A percentile compares a stretch with the other conserved stretches of the same genome.
Evolutionary conservation across 2,888 invertebrate species (phyloP).

Genomic region (Thera obeliscata): DNA sequence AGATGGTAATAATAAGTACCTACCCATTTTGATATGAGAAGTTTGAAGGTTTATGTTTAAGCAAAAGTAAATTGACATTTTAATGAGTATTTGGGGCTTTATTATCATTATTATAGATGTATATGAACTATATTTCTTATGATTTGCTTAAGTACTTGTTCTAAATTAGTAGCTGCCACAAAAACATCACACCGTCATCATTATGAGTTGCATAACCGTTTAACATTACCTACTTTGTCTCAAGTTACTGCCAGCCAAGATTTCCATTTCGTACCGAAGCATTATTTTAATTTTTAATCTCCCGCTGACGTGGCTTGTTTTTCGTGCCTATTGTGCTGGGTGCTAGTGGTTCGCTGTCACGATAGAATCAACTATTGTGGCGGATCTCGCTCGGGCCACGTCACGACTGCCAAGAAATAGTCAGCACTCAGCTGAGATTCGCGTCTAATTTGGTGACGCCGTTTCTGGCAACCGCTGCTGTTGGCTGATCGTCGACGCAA

Average conservation of each 20-base stretch:
- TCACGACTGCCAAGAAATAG: conserved; percentile 55
- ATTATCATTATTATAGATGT: too few relatives aligned
- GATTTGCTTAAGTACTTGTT: too few relatives aligned
- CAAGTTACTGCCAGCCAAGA: conserved; percentile 26
- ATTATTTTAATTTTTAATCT: conserved; percentile 48
- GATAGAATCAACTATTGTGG: conserved; percentile 56
- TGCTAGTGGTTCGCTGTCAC: conserved; percentile 56
- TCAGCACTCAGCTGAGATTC: conserved; percentile 48
- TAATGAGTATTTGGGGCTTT: too few relatives aligned
- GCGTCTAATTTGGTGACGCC: conserved; percentile 82
- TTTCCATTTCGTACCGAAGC: conserved; percentile 17
- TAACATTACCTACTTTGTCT: conserved; percentile 21
- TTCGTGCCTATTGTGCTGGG: conserved; percentile 46
- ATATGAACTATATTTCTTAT: too few relatives aligned
- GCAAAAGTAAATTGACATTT: too few relatives aligned
- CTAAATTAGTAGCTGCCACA: conserved; percentile 3
- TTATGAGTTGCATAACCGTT: conserved; percentile 26
- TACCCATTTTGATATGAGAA: too few relatives aligned
- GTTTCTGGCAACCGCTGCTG: conserved; percentile 50
- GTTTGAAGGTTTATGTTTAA: too few relatives aligned
- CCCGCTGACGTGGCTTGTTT: conserved; percentile 53
- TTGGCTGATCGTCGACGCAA: conserved; percentile 50
- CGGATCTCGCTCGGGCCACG: conserved; percentile 72
- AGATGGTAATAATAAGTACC: too few relatives aligned
- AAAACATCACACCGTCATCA: not conserved